Evolutionary conservation across 2,113 vertebrate genomes (phyloP).

Genomic region (Heteronetta atricapilla): DNA sequence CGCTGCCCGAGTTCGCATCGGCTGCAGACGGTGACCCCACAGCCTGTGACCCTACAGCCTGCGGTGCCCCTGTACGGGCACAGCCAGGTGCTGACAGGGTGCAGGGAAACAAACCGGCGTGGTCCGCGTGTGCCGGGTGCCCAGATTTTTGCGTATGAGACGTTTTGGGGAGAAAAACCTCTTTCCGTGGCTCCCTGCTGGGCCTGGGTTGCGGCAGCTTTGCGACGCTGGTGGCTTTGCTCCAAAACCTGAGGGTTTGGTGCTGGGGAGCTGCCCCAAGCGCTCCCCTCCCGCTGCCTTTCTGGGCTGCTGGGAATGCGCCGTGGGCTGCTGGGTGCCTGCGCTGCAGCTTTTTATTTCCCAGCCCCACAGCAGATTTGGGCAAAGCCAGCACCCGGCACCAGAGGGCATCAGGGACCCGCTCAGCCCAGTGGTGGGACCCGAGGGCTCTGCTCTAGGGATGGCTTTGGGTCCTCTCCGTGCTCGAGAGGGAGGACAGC

Average conservation of each 20-base stretch:
- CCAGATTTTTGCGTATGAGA: not conserved
- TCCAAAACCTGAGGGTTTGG: no score
- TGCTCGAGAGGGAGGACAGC: not conserved
- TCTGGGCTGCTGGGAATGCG: no score
- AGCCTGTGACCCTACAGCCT: no score
- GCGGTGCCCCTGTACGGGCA: not conserved
- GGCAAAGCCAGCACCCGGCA: not conserved
- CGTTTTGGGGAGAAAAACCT: not conserved
- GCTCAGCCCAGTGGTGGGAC: not conserved
- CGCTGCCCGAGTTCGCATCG: not conserved
- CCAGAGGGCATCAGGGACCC: not conserved
- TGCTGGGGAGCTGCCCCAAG: no score
- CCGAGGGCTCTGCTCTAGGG: not conserved
- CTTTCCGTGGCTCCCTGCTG: not conserved
- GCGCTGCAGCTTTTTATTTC: no score
- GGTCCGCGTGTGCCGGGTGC: no score
- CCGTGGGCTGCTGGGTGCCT: no score
- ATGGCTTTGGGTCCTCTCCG: not conserved
- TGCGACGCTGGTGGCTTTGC: not conserved
- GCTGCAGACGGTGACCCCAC: not conserved
- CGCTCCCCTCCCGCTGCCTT: no score
- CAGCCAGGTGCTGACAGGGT: accelerated
- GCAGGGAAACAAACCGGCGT: not conserved
- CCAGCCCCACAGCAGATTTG: no score
- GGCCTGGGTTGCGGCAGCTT: not conserved